Conservation (phyloP, 1,140 invertebrate species). For the Rhizoglyphus robini region DNA sequence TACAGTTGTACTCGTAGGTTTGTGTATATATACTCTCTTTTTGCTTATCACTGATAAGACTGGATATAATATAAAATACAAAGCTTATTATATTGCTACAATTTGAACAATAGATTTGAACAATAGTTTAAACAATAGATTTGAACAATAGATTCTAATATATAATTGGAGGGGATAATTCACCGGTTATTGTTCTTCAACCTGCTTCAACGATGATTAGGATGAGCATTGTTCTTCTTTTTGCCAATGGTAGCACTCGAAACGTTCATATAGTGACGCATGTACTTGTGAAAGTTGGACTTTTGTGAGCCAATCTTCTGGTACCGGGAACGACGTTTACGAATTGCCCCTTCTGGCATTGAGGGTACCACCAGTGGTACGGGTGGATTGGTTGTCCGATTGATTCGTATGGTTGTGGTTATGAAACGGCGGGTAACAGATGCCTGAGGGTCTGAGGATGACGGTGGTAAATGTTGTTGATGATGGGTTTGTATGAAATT, state of each 20-base stretch:
- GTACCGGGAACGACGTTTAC: neutral
- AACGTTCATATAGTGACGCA: neutral
- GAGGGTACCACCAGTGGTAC: neutral
- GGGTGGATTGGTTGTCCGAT: neutral
- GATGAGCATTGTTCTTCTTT: neutral
- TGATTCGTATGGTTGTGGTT: neutral
- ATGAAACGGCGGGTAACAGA: neutral
- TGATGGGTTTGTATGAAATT: neutral
- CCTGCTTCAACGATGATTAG: neutral
- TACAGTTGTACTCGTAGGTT: no score
- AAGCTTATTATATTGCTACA: neutral
- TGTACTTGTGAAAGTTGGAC: neutral
- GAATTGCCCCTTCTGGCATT: neutral
- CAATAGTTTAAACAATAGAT: neutral
- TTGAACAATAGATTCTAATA: neutral
- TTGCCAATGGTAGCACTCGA: neutral
- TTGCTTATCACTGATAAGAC: neutral
- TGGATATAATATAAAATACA: neutral
- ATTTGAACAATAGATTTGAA: neutral
- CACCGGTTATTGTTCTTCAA: neutral
- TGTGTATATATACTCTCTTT: no score
- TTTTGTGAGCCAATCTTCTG: neutral
- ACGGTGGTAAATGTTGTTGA: neutral
- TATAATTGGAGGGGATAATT: neutral
- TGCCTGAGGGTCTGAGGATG: neutral